Conservation (phyloP, 2,113 vertebrate species). For the Hystrix cristata region DNA sequence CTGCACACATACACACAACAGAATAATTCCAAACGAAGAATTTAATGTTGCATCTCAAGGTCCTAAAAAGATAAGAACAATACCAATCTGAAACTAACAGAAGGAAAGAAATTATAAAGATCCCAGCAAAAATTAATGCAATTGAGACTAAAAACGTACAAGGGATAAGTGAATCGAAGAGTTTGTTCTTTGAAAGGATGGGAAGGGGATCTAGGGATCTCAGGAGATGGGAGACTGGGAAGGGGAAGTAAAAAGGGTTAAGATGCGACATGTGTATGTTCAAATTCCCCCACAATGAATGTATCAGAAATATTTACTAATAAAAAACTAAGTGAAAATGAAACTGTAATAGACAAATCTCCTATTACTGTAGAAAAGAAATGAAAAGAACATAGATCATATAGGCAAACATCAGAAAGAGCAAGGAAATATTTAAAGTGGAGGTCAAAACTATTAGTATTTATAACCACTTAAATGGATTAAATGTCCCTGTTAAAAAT, state of each 20-base stretch:
- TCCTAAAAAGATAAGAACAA: not conserved
- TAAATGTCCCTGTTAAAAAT: not conserved
- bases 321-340: not conserved
- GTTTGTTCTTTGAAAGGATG: not conserved
- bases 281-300: not conserved
- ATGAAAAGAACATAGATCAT: not conserved
- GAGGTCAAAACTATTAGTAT: not conserved
- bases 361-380: not conserved
- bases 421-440: not conserved
- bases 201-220: not conserved
- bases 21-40: not conserved
- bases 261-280: not conserved
- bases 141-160: not conserved
- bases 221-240: not conserved
- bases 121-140: not conserved
- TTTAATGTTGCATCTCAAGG: not conserved
- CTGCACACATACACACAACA: not conserved
- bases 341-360: not conserved
- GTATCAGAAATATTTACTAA: not conserved
- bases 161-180: not conserved
- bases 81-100: not conserved
- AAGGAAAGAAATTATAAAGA: not conserved
- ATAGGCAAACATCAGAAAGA: not conserved
- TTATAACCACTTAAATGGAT: not conserved
- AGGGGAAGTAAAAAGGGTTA: not conserved